Evolutionary conservation across 2,113 vertebrate genomes (phyloP), one percentile per base, ranked within the genome.

Genomic region (Platycercus adscitus): DNA sequence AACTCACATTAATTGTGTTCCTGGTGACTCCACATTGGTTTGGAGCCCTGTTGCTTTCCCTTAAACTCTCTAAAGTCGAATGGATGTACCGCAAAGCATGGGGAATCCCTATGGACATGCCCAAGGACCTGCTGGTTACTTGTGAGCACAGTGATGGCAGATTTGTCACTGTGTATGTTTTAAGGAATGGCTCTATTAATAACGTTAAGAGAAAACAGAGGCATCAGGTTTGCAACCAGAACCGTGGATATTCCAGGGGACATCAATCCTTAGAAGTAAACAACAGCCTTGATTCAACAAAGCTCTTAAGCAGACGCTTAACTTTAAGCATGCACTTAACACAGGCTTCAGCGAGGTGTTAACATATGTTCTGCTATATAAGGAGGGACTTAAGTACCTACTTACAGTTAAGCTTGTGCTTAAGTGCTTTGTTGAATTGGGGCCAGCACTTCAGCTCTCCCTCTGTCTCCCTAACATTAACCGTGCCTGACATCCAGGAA

Each of bases 401-500:
- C 96, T 97, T 96, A 95, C 31, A 94, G 95, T 94, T 96, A 96
- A 97, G 96, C 96, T 96, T 41, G 77, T 69, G 92, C 96, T 95
- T 96, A 96, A 96, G 91, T 94, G 95, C 95, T 95, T 96, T 93
- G 92, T 95, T 97, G 96, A 97, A 94, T 21, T 65, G 44, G 73
- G 92, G 96, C 96, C 96, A 97, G 77, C 24, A 69, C 91, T 91
- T 91, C 93, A 92, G 63, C 73, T 94, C 86, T 95, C 78, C 77
- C 66, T 93, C 66, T 65, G 84, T 82, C 89, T 95, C 94, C 88
- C 90, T 94, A 81, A 92, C 88, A 33, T 49, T 96, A 94, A 93
- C 81, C 26, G 47, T 58, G 88, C 80, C 80, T 95, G 96, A 96
- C 93, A 92, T 96, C 88, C 83, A 92, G 90, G 92, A 95, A 93